Evolutionary conservation across 2,797 vertebrate genomes (phyloP), one percentile per base, ranked within the genome.

Genomic region (Tenualosa ilisha): DNA sequence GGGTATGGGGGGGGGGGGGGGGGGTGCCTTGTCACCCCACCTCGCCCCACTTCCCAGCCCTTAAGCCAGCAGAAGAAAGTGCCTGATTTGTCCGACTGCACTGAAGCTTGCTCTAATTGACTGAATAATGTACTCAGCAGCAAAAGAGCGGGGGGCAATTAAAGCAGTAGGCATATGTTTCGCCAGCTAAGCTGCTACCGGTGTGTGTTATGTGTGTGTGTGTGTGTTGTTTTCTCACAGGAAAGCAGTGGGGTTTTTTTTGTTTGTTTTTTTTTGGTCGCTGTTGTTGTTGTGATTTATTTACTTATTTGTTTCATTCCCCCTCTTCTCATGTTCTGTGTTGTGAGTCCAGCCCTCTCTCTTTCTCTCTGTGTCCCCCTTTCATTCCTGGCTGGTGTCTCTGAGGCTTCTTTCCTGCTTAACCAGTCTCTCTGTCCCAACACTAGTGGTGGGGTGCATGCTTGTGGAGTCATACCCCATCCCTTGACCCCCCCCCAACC

Each of bases 61-160:
- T 5, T 37, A 40, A 72, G 26, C 65, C 26, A 13, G 11, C 65
- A 26, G 65, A 31, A 17, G 65, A 72, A 31, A 31, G 65, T 31
- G 65, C 11, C 65, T 72, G 65, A 72, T 72, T 72, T 72, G 65
- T 72, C 37, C 26, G 8, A 12, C 26, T 37, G 65, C 65, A 72
- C 9, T 72, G 65, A 26, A 72, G 65, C 65, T 40, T 40, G 65
- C 3, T 40, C 65, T 72, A 72, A 13, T 11, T 56, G 50, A 81
- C 50, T 11, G 15, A 54, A 68, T 51, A 22, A 54, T 26, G 59
- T 20, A 37, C 65, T 61, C 51, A 40, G 87, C 83, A 85, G 75
- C 87, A 87, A 82, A 84, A 54, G 63, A 26, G 24, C 6, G 12
- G 31, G 24, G 61, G 65, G 65, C 9, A 72, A 72, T 72, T 72